Base-by-base conservation (phyloP, 2,888 invertebrate species). In the Agriotes lineatus region DNA sequence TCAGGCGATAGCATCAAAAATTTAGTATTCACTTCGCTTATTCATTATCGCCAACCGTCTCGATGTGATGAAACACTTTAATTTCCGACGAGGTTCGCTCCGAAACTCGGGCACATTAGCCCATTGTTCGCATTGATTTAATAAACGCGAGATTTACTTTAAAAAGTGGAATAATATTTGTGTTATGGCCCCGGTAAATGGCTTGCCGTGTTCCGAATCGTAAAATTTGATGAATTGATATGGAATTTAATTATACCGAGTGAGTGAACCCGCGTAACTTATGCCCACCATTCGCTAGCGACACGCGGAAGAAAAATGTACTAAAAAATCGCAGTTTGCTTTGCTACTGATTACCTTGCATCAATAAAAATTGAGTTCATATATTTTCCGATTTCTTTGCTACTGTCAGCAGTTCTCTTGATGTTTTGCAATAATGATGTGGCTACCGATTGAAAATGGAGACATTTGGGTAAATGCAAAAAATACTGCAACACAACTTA, bases 91-190 rank as follows among this genome's bases (percentile, higher is more conserved):
- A 61, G 48, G 57, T 61, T 60, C 56, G 56, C 54, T 57, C 72
- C 67, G 73, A 74, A 76, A 75, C 75, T 75, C 71, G 73, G 66
- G 72, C 73, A 74, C 75, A 74, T 78, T 77, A 77, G 71, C 74
- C 75, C 73, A 76, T 78, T 77, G 78, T 77, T 79, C 75, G 75
- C 76, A 71, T 77, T 79, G 77, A 78, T 78, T 78, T 77, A 76
- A 77, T 76, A 76, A 76, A 76, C 74, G 74, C 67, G 70, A 76
- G 77, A 77, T 76, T 76, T 77, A 76, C 76, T 76, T 77, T 73
- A 69, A 68, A 74, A 75, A 77, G 73, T 75, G 71, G 74, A 69
- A 75, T 74, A 75, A 77, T 77, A 77, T 78, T 77, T 76, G 75
- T 72, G 69, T 68, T 72, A 69, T 61, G 71, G 69, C 33, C 72